These are phyloP conservation scores for Euplagia quadripunctaria DNA, from an alignment of 2,888 invertebrate genomes.

Conservation along the genomic window DNA sequence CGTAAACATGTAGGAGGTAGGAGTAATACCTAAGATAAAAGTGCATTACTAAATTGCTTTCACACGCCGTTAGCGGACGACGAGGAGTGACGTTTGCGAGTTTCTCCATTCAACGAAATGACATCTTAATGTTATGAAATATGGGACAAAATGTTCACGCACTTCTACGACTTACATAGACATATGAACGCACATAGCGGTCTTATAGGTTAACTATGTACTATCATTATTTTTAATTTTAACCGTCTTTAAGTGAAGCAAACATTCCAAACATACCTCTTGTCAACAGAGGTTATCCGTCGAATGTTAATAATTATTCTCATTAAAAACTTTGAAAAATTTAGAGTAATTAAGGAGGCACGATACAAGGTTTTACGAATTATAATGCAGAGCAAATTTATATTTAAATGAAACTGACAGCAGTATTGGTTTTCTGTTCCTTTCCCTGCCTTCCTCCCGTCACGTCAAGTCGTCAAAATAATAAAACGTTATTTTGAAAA, in stretches of 20 bases:
- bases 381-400: neutral
- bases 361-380: too few species aligned
- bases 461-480: neutral
- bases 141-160: conserved; percentile 21
- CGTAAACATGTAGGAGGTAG: conserved; percentile 19
- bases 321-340: neutral
- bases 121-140: conserved; percentile 29
- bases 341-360: neutral
- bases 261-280: too few species aligned
- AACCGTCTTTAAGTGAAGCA: too few species aligned
- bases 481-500: neutral
- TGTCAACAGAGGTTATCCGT: neutral
- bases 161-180: neutral
- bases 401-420: neutral
- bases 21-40: conserved; percentile 61
- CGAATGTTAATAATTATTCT: neutral
- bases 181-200: neutral
- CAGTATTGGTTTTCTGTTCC: neutral
- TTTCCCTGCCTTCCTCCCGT: neutral
- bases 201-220: neutral
- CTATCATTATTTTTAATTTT: too few species aligned
- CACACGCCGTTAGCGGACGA: conserved; percentile 62
- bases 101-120: conserved; percentile 27
- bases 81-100: conserved; percentile 59
- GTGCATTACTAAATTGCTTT: conserved; percentile 80